Base-by-base conservation (phyloP, 2,888 invertebrate genomes). In the Dryadula phaetusa region DNA sequence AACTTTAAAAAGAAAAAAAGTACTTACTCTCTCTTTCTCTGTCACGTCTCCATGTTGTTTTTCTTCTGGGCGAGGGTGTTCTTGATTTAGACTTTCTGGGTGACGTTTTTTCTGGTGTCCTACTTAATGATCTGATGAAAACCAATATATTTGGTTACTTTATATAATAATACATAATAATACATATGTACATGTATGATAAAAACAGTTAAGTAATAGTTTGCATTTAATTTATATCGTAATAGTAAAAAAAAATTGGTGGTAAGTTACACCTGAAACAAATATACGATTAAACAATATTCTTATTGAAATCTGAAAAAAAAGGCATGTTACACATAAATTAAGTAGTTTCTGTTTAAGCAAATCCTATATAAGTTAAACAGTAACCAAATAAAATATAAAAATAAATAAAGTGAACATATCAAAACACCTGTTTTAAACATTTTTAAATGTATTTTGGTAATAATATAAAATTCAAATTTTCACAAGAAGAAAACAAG, bases 71-170 rank as follows among this genome's bases (percentile, higher is more conserved):
- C 10, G 93, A 92, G 0, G 91, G 93, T n/a, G 94, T 92, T 61
- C 90, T 87, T 70, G 91, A 94, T 71, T 92, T 88, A 20, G 95
- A 84, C 87, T 93, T 83, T 69, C 83, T 80, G 49, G 93, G 86
- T 76, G 94, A 72, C 79, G 90, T 75, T 86, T 93, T 87, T 71
- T 91, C 91, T 66, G 92, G 92, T 0, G 91, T 84, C 80, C 81
- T 87, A 77, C 92, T 92, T 77, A 88, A 87, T 64, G 92, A 92
- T 76, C 91, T 91, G 73, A 20, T 34, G 12, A 28, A 60, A 28
- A n/a, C 8, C 44, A 12, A 44, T 44, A 14, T 32, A 25, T 49
- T 25, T 53, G 14, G 1, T 54, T 10, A 54, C 20, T 20, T 46
- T 46, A 46, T 2, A 54, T 3, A 54, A 2, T 49, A 25, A 25